These are phyloP conservation scores for Drosophila melanica DNA, from an alignment of 1,140 invertebrate species.

Conservation along the genomic window DNA sequence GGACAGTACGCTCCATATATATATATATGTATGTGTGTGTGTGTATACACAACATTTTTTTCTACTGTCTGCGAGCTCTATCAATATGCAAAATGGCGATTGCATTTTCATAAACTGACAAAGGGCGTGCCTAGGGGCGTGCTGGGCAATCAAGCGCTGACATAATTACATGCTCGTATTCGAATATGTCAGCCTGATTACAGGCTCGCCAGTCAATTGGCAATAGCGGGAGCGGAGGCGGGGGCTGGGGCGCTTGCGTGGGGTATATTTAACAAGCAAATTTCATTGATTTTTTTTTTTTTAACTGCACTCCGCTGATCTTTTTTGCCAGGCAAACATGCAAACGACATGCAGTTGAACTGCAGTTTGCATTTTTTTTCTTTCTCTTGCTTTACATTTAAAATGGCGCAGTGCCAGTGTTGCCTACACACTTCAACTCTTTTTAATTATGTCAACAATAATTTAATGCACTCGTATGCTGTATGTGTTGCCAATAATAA, in stretches of 20 bases:
- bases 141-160: conserved; percentile 65
- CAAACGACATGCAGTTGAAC: conserved; percentile 62
- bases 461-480: conserved; percentile 65
- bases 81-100: conserved; percentile 67
- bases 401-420: conserved; percentile 6
- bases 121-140: conserved; percentile 48
- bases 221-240: not conserved
- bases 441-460: conserved; percentile 62
- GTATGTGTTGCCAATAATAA: conserved; percentile 57
- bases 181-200: conserved; percentile 62
- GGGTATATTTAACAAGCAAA: conserved; percentile 52
- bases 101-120: conserved; percentile 62
- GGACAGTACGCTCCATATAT: not conserved
- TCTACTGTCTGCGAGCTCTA: conserved; percentile 27
- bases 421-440: conserved; percentile 34
- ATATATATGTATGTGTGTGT: not conserved
- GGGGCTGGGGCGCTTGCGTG: not conserved
- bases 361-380: conserved; percentile 38
- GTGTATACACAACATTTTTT: not conserved
- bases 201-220: conserved; percentile 34
- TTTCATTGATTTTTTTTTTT: conserved; percentile 58
- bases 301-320: conserved; percentile 4
- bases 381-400: conserved; percentile 5
- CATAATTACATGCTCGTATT: conserved; percentile 69
- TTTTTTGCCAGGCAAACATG: conserved; percentile 52